Percentiles rank a stretch among this genome's conserved stretches.
These are phyloP conservation scores for Orthosia incerta DNA, from an alignment of 2,888 invertebrate genomes.

Conservation along the genomic window DNA sequence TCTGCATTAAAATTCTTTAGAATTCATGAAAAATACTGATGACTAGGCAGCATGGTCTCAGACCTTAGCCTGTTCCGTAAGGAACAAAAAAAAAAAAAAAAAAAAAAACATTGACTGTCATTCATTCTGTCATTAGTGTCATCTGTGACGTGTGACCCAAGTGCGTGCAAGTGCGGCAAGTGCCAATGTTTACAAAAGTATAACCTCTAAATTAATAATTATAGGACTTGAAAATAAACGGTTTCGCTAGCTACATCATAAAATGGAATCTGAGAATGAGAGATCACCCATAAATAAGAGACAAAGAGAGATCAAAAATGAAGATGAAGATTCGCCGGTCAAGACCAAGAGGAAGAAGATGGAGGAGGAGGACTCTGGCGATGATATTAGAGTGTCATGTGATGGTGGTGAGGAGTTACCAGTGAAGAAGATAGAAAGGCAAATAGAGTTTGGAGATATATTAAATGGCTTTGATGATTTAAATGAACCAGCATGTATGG, in stretches of 20 bases:
- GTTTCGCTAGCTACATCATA: not conserved
- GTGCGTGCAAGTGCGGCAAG: too few species aligned
- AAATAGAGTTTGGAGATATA: slow-evolving; percentile 33
- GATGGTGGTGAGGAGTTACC: slow-evolving; percentile 5
- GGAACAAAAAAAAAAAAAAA: too few species aligned
- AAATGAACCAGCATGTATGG: slow-evolving; percentile 78
- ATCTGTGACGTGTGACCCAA: too few species aligned
- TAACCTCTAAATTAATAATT: too few species aligned
- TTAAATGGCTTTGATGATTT: slow-evolving; percentile 70
- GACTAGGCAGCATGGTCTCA: too few species aligned
- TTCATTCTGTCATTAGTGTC: too few species aligned
- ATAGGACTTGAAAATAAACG: not conserved
- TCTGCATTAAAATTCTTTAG: too few species aligned
- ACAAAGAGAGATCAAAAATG: not conserved
- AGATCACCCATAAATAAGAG: slow-evolving; percentile 10
- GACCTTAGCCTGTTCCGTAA: too few species aligned
- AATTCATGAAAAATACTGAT: too few species aligned
- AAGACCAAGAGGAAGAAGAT: slow-evolving; percentile 21
- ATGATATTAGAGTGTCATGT: slow-evolving; percentile 1
- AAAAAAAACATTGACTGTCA: too few species aligned
- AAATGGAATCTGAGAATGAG: slow-evolving; percentile 8
- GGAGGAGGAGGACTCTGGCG: not conserved
- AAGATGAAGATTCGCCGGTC: not conserved
- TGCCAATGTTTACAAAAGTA: too few species aligned
- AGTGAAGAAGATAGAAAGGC: slow-evolving; percentile 7